phyloP scores from a whole-genome alignment of 2,113 vertebrate genomes.

The Conger conger region DNA sequence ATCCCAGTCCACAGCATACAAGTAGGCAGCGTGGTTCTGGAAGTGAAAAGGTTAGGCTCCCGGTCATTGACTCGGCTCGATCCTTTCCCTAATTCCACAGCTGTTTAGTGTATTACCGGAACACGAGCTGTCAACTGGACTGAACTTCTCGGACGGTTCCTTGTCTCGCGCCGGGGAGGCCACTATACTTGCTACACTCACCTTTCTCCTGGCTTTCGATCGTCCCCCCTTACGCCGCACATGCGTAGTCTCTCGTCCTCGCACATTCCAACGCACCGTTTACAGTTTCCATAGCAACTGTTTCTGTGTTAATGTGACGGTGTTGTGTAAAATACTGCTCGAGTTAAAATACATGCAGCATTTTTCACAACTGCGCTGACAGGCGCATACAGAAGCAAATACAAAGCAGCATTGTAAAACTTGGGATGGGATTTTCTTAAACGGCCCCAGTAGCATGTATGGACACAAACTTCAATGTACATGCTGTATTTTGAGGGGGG shows the following conservation, averaged over 20 bases:
- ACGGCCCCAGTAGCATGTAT: no score
- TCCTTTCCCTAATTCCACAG: not conserved
- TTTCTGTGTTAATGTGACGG: not conserved
- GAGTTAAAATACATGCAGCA: no score
- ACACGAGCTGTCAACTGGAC: not conserved
- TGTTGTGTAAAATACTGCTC: no score
- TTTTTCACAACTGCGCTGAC: no score
- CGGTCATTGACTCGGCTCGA: not conserved
- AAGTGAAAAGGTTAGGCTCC: not conserved
- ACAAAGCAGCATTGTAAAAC: not conserved
- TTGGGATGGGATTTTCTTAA: not conserved
- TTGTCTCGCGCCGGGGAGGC: not conserved
- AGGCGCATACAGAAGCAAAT: not conserved
- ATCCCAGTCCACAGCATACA: not conserved
- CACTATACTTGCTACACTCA: not conserved
- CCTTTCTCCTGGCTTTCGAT: not conserved
- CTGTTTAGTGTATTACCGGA: not conserved
- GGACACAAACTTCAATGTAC: not conserved
- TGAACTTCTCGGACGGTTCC: not conserved
- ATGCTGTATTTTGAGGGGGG: no score
- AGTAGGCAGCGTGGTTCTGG: not conserved
- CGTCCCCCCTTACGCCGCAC: not conserved
- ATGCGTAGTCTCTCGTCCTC: conserved; percentile 9
- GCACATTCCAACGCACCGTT: not conserved
- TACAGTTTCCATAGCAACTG: conserved; percentile 18